Base-by-base conservation (phyloP, 2,888 invertebrate species). In the Dysmachus trigonus region DNA sequence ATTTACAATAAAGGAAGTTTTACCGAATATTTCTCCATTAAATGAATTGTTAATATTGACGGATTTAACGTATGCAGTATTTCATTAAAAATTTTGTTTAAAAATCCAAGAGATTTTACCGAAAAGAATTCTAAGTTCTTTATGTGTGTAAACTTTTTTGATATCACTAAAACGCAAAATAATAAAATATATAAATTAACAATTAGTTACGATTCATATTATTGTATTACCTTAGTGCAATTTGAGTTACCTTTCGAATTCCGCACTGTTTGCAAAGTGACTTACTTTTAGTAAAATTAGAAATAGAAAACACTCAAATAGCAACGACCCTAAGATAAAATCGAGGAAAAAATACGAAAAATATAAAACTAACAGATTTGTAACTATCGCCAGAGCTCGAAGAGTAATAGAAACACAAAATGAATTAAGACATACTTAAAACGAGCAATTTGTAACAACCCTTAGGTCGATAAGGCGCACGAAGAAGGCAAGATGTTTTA, bases 281-380 rank as follows among this genome's bases (percentile, higher is more conserved):
- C 38, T 76, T 35, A 76, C n/a, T 35, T 18, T 27, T 38, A 31
- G 33, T 31, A 13, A 6, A 73, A 33, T 13, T 73, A 73, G 31
- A 73, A 33, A 73, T 33, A 73, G n/a, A 62, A 73, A 33, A 13
- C 18, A 76, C 8, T 51, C 41, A 79, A 30, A 51, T 79, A 79
- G 47, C 79, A 79, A 47, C 79, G 79, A 79, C 47, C 31, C 30
- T 76, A 38, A 79, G 15, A 30, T 47, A 79, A 79, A 79, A 79
- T 30, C 51, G 79, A 79, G 27, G n/a, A n/a, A 22, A 47, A 79
- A 62, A 27, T 27, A 62, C 27, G 62, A 62, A 10, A 47, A 27
- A 22, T 22, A 27, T 27, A 62, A n/a, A n/a, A 18, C 62, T 10
- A 27, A 62, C 62, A 62, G n/a, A n/a, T n/a, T n/a, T n/a, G n/a